Evolutionary conservation across 2,888 invertebrate genomes (phyloP).

Genomic region (Dryococelus australis): DNA sequence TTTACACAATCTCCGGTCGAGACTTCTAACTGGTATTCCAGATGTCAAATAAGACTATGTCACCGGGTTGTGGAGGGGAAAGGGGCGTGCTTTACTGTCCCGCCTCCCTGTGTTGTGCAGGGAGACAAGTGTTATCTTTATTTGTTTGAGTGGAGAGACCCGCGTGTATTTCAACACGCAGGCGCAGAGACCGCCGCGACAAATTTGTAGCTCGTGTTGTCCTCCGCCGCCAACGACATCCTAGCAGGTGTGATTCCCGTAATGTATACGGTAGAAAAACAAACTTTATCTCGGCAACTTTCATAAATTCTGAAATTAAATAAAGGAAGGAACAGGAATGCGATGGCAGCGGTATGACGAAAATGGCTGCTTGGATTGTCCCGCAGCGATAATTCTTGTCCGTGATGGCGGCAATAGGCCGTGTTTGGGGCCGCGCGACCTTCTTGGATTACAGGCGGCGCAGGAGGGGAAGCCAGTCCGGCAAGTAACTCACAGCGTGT

Average conservation of each 20-base stretch:
- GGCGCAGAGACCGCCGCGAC: background rate
- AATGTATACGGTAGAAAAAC: constrained; percentile 23
- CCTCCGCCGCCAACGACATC: background rate
- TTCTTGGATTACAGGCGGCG: constrained; percentile 2
- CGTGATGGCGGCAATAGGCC: background rate
- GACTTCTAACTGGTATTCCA: background rate
- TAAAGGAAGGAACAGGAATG: constrained; percentile 16
- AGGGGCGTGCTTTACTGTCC: background rate
- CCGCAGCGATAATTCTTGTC: constrained; percentile 18
- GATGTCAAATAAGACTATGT: background rate
- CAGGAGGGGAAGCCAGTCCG: background rate
- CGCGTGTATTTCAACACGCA: background rate
- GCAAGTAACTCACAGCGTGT: background rate
- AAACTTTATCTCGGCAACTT: constrained; percentile 12
- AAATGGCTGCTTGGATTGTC: background rate
- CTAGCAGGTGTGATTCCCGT: background rate
- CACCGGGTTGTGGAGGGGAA: background rate
- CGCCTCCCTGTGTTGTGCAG: background rate
- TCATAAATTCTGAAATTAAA: constrained; percentile 25
- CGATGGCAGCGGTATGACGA: constrained; percentile 8
- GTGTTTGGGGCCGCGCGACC: constrained; percentile 20
- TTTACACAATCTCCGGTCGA: too few relatives aligned
- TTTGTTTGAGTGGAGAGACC: background rate
- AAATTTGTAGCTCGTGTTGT: constrained; percentile 4
- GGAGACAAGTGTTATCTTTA: constrained; percentile 3